Percentiles rank a stretch among this genome's conserved stretches.
Evolutionary conservation across 2,113 vertebrate species (phyloP).

Genomic region (Pelobates fuscus): DNA sequence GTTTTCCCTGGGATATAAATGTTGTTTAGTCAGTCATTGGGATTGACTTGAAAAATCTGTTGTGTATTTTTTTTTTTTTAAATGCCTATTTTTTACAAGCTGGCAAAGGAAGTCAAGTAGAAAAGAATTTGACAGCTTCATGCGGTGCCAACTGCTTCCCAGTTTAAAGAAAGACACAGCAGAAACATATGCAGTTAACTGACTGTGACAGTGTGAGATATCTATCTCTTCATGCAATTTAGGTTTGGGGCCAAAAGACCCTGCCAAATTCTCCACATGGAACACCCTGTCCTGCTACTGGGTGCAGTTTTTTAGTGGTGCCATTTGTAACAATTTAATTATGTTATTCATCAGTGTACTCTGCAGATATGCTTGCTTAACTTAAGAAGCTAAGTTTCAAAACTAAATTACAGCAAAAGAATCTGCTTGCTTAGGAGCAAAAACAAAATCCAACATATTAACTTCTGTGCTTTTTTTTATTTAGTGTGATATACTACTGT

Average conservation of each 20-base stretch:
- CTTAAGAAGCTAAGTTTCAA: too few species aligned
- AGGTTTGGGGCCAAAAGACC: conserved; percentile 2
- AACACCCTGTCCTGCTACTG: conserved; percentile 1
- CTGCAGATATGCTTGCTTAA: too few species aligned
- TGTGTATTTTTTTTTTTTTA: conserved; percentile 2
- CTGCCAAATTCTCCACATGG: conserved; percentile 23
- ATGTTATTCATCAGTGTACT: not conserved
- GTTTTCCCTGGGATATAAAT: conserved; percentile 1
- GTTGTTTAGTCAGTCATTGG: conserved; percentile 2
- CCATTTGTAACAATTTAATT: not conserved
- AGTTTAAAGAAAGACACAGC: conserved; percentile 13
- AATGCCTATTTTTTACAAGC: conserved; percentile 17
- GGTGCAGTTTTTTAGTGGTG: not conserved
- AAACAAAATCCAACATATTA: too few species aligned
- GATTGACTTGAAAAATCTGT: conserved; percentile 15
- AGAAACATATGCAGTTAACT: conserved; percentile 41
- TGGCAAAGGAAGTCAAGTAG: conserved; percentile 38
- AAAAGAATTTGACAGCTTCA: conserved; percentile 43
- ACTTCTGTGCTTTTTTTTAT: too few species aligned
- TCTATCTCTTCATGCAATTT: conserved; percentile 19
- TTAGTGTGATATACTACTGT: too few species aligned
- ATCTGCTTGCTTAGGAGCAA: not conserved
- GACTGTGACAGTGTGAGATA: conserved; percentile 43
- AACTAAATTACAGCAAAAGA: not conserved
- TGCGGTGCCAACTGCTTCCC: conserved; percentile 35